Base-by-base conservation (phyloP, 35 echinoderm and acorn worm genomes). In the Strongylocentrotus purpuratus region DNA sequence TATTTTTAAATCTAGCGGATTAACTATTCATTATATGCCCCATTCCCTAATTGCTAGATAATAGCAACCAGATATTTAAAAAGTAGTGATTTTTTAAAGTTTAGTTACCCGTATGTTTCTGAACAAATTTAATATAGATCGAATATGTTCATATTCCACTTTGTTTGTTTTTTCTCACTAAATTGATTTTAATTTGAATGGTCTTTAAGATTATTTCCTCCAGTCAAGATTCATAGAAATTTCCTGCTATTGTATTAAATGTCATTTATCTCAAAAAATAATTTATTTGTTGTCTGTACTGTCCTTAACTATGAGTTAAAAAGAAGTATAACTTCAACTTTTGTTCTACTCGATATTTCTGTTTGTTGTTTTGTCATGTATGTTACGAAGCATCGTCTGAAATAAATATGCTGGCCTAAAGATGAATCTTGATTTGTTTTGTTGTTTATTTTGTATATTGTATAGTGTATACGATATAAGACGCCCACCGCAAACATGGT, bases 361-460 rank as follows among this genome's bases (percentile, higher is more conserved):
- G 65, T 78, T 22, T 78, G 7, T n/a, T 78, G 65, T 78, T 78
- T 78, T 78, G 22, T 78, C 65, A 78, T 78, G 22, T 78, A n/a
- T n/a, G 65, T 78, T 7, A 78, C 25, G 65, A 46, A 89, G 33
- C 87, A 89, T 89, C 45, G 87, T 89, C 87, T 89, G 87, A 89
- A 89, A 89, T 89, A 89, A 89, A 89, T 89, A 89, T 89, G 87
- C 87, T 89, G 87, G 87, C 87, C 65, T 45, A 35, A 89, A n/a
- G 31, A 89, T 89, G 25, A 89, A 33, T 89, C 87, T 13, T 78
- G 52, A 78, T 78, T 33, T 86, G 33, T 17, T 33, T 89, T 46
- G 9, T 33, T 8, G 20, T 33, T n/a, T 41, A 18, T 45, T 89
- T 15, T 88, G 13, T 22, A 0, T 86, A 7, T 89, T 33, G 87